Evolutionary conservation across 1,140 invertebrate species (phyloP), one percentile per base, ranked within the genome.

Genomic region (Chymomyza costata): DNA sequence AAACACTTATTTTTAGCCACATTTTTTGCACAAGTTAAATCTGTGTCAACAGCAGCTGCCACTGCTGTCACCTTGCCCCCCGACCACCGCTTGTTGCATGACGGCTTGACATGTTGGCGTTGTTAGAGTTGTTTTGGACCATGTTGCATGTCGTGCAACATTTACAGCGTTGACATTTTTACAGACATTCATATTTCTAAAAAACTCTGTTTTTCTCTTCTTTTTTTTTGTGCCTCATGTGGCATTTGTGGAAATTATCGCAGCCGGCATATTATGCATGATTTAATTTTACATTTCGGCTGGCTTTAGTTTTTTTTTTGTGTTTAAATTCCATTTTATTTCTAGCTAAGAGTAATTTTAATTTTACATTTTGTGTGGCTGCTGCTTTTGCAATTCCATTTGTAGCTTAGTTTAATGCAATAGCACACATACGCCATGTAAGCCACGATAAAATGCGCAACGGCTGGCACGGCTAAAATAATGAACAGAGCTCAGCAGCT

Each of bases 81-180:
- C 28, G 28, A 17, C 37, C 31, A 17, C 19, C 50, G 40, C 18
- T 74, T 74, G 68, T 76, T 66, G 71, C 71, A 78, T 71, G 70
- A 80, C 51, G 62, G 55, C 73, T 66, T 78, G 71, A 80, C 73
- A 76, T 76, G 74, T 73, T 48, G n/a, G n/a, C n/a, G n/a, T n/a
- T n/a, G n/a, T n/a, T n/a, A n/a, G n/a, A n/a, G n/a, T n/a, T n/a
- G n/a, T n/a, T n/a, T n/a, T n/a, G n/a, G n/a, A n/a, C n/a, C n/a
- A n/a, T n/a, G n/a, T n/a, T n/a, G n/a, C n/a, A n/a, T n/a, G n/a
- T n/a, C n/a, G n/a, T n/a, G n/a, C n/a, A n/a, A n/a, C n/a, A n/a
- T n/a, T n/a, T n/a, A n/a, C n/a, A n/a, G 62, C 59, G 71, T 66
- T 78, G 71, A 80, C 73, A 76, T 76, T 74, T 73, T 48, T 25